These are phyloP conservation scores for Picathartes gymnocephalus DNA, from an alignment of 2,113 vertebrate genomes.

Conservation along the genomic window DNA sequence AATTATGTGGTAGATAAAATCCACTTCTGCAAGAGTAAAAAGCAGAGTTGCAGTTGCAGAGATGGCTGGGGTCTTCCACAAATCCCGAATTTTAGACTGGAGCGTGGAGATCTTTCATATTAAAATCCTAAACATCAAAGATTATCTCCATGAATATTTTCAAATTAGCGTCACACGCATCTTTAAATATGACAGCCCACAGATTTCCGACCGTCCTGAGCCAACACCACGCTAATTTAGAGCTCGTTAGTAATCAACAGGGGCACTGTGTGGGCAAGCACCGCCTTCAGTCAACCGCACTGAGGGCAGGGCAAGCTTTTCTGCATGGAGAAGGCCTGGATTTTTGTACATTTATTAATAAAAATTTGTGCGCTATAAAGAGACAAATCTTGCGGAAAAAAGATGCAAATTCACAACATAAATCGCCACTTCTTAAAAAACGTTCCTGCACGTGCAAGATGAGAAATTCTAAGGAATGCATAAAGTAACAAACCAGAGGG, in stretches of 20 bases:
- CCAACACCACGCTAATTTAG: background rate
- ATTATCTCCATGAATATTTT: background rate
- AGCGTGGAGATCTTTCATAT: background rate
- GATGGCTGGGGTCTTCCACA: background rate
- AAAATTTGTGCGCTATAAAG: background rate
- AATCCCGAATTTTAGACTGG: background rate
- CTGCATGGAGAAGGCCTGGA: background rate
- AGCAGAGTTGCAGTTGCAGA: background rate
- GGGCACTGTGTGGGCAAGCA: background rate
- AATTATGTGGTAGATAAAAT: background rate
- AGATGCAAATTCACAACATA: background rate
- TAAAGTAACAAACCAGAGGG: background rate
- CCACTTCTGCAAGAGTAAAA: background rate
- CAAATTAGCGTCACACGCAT: background rate
- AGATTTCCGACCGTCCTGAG: background rate
- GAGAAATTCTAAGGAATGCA: background rate
- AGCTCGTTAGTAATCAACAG: background rate
- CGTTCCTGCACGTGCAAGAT: accelerated
- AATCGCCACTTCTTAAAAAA: background rate
- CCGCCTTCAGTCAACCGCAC: background rate
- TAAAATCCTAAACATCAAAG: background rate
- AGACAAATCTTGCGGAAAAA: background rate
- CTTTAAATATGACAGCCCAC: background rate
- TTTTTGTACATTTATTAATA: background rate
- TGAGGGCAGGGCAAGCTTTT: background rate